Conservation (phyloP, 2,888 invertebrate species). For the Hypolimnas misippus region DNA sequence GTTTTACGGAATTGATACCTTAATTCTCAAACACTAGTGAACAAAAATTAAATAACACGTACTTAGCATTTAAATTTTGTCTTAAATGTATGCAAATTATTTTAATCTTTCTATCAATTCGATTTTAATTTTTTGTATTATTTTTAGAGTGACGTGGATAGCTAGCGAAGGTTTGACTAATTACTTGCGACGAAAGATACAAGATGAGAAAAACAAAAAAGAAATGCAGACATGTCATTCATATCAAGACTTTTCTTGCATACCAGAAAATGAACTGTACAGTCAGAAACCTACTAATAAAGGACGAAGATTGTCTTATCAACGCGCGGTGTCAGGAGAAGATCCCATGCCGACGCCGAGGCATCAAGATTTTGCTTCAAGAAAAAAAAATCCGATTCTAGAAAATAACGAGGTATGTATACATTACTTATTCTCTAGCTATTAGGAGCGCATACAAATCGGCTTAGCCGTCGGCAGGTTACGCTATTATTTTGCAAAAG, state of each 20-base stretch:
- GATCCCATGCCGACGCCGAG: conserved; percentile 56
- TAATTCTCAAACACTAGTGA: too few relatives aligned
- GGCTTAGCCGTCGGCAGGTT: too few relatives aligned
- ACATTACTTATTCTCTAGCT: too few relatives aligned
- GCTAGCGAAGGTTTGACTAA: conserved; percentile 73
- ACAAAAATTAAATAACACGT: background rate
- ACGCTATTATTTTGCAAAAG: too few relatives aligned
- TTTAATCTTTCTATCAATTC: too few relatives aligned
- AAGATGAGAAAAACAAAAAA: conserved; percentile 60
- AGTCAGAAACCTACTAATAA: conserved; percentile 57
- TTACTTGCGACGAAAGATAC: conserved; percentile 67
- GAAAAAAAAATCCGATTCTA: conserved; percentile 55
- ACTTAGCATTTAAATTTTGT: background rate
- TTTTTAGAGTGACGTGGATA: conserved; percentile 74
- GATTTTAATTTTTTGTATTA: too few relatives aligned
- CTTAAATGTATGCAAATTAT: too few relatives aligned
- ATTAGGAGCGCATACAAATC: too few relatives aligned
- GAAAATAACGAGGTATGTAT: conserved; percentile 63
- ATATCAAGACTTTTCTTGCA: conserved; percentile 65
- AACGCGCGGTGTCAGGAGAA: conserved; percentile 75
- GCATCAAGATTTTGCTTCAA: conserved; percentile 54
- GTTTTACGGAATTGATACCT: background rate
- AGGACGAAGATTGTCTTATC: conserved; percentile 72
- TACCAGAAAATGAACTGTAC: conserved; percentile 57
- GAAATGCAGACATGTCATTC: conserved; percentile 61